Evolutionary conservation across 2,888 invertebrate genomes (phyloP).

Genomic region (Tolmerus cingulatus): DNA sequence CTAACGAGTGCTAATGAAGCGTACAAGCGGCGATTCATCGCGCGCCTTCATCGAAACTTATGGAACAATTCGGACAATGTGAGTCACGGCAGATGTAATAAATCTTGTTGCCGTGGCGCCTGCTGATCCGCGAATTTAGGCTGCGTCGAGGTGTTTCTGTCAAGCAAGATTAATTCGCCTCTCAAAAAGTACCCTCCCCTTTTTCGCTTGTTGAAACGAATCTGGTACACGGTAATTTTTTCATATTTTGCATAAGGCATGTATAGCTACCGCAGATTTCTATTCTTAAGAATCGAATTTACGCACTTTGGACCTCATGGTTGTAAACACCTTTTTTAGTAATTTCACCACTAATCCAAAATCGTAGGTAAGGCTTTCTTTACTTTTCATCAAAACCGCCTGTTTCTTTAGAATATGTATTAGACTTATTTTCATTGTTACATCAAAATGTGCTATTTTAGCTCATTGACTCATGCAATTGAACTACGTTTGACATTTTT

Average conservation of each 20-base stretch:
- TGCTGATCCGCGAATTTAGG: neutral
- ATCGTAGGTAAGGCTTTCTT: too few species aligned
- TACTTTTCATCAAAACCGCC: too few species aligned
- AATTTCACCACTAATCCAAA: too few species aligned
- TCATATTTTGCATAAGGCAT: neutral
- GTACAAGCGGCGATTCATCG: neutral
- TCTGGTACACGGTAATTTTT: neutral
- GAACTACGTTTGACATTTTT: too few species aligned
- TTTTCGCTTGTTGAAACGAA: neutral
- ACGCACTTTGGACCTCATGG: too few species aligned
- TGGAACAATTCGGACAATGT: neutral
- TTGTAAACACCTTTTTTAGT: too few species aligned
- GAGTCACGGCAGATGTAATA: neutral
- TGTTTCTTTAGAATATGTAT: too few species aligned
- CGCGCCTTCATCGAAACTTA: neutral
- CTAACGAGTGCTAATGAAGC: neutral
- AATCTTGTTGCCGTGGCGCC: neutral
- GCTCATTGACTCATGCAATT: too few species aligned
- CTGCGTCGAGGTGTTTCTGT: neutral
- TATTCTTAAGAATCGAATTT: neutral
- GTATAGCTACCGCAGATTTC: neutral
- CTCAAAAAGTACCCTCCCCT: neutral
- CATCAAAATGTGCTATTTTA: too few species aligned
- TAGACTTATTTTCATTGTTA: too few species aligned
- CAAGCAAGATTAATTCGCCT: neutral